Conservation (phyloP, 2,797 vertebrate species). For the Sebastes minor region DNA sequence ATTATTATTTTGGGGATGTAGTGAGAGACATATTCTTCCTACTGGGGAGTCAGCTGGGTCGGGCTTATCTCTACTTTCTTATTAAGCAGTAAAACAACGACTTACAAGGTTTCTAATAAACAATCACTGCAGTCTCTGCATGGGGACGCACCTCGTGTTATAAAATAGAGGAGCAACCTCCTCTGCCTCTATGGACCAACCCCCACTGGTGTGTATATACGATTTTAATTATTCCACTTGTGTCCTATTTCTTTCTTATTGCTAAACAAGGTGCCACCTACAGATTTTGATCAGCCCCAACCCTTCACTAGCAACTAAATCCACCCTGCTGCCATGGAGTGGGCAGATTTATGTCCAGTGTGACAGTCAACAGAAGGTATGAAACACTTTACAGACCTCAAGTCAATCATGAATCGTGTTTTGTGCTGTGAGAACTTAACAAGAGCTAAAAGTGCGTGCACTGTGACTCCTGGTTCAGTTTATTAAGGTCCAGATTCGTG, state of each 20-base stretch:
- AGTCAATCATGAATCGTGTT: not conserved
- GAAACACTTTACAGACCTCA: not conserved
- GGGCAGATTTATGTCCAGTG: conserved; percentile 92
- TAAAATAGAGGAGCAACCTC: too few relatives aligned
- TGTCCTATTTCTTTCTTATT: not conserved
- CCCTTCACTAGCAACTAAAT: conserved; percentile 87
- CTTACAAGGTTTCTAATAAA: too few relatives aligned
- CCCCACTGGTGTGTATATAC: not conserved
- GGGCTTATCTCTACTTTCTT: too few relatives aligned
- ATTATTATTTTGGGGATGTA: too few relatives aligned
- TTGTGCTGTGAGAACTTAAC: not conserved
- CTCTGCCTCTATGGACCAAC: too few relatives aligned
- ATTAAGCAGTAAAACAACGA: too few relatives aligned
- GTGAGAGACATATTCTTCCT: too few relatives aligned
- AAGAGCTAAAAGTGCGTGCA: not conserved
- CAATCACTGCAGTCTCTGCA: too few relatives aligned
- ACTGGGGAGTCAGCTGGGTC: too few relatives aligned
- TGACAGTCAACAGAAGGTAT: conserved; percentile 90
- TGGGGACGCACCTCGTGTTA: too few relatives aligned
- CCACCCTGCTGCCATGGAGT: conserved; percentile 90
- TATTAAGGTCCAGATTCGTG: conserved; percentile 90
- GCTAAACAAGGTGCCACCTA: conserved; percentile 82
- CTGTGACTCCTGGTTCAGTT: conserved; percentile 75
- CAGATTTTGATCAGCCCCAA: conserved; percentile 95
- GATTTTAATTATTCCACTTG: not conserved